phyloP scores from a whole-genome alignment of 2,888 invertebrate species.

The Ophion ventricosus region DNA sequence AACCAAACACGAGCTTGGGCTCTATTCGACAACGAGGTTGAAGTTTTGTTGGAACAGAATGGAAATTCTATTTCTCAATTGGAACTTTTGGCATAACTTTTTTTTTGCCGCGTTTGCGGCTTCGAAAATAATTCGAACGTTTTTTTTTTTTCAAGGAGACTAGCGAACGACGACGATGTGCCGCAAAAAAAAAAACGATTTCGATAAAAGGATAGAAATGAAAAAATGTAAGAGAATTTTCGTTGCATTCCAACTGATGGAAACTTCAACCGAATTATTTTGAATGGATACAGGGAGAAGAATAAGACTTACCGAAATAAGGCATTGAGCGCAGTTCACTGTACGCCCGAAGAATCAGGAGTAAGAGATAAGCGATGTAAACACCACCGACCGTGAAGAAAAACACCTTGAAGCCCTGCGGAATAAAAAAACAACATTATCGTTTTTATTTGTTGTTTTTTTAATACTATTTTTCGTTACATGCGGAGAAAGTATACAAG shows the following conservation, averaged over 20 bases:
- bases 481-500: neutral
- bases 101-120: too few relatives aligned
- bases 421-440: constrained; percentile 74
- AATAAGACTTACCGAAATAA: constrained; percentile 92
- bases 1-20: neutral
- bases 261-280: neutral
- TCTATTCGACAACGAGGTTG: neutral
- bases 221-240: neutral
- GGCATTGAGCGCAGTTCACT: constrained; percentile 98
- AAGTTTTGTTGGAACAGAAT: neutral
- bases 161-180: neutral
- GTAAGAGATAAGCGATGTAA: constrained; percentile 93
- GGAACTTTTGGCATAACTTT: neutral
- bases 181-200: neutral
- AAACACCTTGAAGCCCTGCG: constrained; percentile 93
- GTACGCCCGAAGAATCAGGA: constrained; percentile 94
- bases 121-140: too few relatives aligned
- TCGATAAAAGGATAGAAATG: neutral
- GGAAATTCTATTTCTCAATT: neutral
- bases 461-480: neutral
- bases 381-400: constrained; percentile 93
- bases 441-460: neutral
- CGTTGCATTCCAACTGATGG: neutral
- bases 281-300: neutral
- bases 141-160: neutral